Evolutionary conservation across 2,113 vertebrate species (phyloP), one percentile per base, ranked within the genome.

Genomic region (Scortum barcoo): DNA sequence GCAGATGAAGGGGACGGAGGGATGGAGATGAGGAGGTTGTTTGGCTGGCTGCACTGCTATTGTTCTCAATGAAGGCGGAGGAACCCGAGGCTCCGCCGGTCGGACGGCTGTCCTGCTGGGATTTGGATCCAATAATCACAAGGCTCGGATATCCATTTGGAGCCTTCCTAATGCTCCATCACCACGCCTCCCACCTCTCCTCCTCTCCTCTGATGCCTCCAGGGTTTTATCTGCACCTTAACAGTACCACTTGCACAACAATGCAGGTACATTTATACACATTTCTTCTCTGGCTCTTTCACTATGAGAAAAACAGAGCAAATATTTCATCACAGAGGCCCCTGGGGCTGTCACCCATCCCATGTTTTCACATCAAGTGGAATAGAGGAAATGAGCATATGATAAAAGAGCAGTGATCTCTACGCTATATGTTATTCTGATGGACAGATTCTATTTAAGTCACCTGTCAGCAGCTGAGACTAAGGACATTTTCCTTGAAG

Each of bases 401-500:
- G 42, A 84, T 72, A 86, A 80, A 76, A 82, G 65, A 72, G 33
- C 74, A 63, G 56, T 38, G 71, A 86, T 77, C 76, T 69, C 62
- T 22, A 38, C 24, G 46, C 76, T 69, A 71, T 69, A 65, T 17
- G 61, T 68, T 76, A 84, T 79, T 81, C 84, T 89, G 91, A 92
- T 71, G 79, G 91, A 91, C 84, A 54, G 85, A 76, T 79, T 84
- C 73, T 78, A 87, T 84, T 90, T 84, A 66, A 84, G 86, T 92
- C 93, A 92, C 92, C 91, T 93, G 93, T 92, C 93, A 90, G 91
- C 74, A 72, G 69, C 82, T 67, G 72, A 84, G 80, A 79, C 85
- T 58, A 71, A 86, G 88, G 86, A 87, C 85, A 88, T 87, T 90
- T 91, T 90, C 87, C 85, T 62, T 69, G 44, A 87, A 86, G 80